Base-by-base conservation (phyloP, 2,113 vertebrate genomes). In the Neoarius graeffei region DNA sequence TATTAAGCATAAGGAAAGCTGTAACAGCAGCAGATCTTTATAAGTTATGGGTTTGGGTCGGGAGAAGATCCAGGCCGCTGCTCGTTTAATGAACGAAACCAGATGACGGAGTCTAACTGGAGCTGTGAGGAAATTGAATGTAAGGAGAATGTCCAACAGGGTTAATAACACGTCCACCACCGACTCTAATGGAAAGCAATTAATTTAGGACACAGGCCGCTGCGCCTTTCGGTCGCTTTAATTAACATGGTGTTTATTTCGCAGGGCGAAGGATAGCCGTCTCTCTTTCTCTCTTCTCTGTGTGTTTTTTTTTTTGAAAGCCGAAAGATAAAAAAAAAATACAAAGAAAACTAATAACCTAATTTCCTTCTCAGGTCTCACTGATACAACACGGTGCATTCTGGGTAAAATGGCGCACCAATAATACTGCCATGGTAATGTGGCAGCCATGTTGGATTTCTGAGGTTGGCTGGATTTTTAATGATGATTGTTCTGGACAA, bases 181-280 rank as follows among this genome's bases (percentile, higher is more conserved):
- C 90, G 92, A 92, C 95, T 95, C 94, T 96, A 95, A 96, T 95
- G 93, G 92, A 94, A 96, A 94, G 95, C 94, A 95, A 96, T 96
- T 96, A 96, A 96, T 96, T 95, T 94, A 94, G 91, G 95, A 95
- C 95, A 96, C 95, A 96, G 95, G 94, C 95, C 92, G 89, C 93
- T 96, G 95, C 95, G 93, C 95, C 93, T 94, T 95, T 94, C 94
- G 92, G 91, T 94, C 4, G 93, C 93, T 95, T 96, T 95, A 96
- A 96, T 96, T 96, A 96, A 95, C 92, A 89, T 85, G 81, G 87
- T 88, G 93, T 94, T 92, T 93, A 93, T 95, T 94, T 94, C 92
- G 90, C 89, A 90, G 91, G 87, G 92, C 90, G 93, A 90, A 83
- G 91, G 93, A 93, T 52, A 69, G 81, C 35, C 30, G n/a, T 60